Evolutionary conservation across 2,888 invertebrate genomes (phyloP).

Genomic region (Rapana venosa): DNA sequence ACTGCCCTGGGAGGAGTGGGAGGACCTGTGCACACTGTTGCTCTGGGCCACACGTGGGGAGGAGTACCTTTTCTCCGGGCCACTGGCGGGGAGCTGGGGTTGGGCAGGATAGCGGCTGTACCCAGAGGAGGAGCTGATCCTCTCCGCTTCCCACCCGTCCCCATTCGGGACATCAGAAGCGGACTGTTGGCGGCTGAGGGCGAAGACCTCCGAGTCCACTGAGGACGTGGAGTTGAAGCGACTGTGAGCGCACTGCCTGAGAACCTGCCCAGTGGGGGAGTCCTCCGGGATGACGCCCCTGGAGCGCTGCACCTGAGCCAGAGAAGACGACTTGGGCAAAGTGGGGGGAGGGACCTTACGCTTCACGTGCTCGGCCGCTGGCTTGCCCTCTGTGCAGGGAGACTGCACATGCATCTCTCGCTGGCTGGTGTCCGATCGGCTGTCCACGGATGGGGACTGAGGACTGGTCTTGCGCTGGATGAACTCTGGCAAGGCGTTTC

Average conservation of each 20-base stretch:
- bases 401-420: not conserved
- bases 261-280: not conserved
- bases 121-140: no score
- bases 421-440: not conserved
- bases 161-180: not conserved
- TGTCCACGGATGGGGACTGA: not conserved
- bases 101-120: not conserved
- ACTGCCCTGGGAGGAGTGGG: not conserved
- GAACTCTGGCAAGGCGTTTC: not conserved
- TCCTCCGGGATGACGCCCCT: not conserved
- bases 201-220: conserved; percentile 14
- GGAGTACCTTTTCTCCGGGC: not conserved
- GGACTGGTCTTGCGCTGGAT: not conserved
- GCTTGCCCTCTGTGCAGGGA: not conserved
- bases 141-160: not conserved
- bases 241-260: not conserved
- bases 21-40: not conserved
- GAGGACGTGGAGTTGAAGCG: conserved; percentile 9
- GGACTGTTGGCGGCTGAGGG: not conserved
- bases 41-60: not conserved
- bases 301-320: not conserved
- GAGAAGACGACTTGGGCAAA: not conserved
- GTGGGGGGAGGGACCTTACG: conserved; percentile 18
- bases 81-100: not conserved
- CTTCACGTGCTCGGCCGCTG: not conserved